Evolutionary conservation across 2,113 vertebrate species (phyloP).

Genomic region (Crypturellus undulatus): DNA sequence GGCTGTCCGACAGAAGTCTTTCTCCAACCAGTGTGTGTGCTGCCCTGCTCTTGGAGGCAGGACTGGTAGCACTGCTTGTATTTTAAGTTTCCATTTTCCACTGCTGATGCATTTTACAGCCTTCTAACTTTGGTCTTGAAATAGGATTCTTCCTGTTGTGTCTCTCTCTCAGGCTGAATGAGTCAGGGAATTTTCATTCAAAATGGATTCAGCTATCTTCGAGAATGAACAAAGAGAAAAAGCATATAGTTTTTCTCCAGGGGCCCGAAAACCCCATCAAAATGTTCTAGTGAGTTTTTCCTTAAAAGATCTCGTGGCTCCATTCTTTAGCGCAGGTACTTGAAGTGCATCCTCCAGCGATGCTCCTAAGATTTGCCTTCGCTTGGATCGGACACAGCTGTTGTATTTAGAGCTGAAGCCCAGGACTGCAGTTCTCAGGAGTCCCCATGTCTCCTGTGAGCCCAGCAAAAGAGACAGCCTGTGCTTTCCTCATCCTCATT

Average conservation of each 20-base stretch:
- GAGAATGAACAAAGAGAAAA: not conserved
- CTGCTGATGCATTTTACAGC: not conserved
- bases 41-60: not conserved
- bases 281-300: not conserved
- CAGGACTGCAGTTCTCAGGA: not conserved
- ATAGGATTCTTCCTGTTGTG: not conserved
- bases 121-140: not conserved
- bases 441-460: accelerated
- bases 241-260: not conserved
- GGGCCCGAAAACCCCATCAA: not conserved
- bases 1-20: not conserved
- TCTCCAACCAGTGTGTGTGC: not conserved
- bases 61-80: not conserved
- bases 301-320: not conserved
- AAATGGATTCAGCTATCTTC: not conserved
- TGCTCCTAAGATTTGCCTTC: not conserved
- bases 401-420: not conserved
- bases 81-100: not conserved
- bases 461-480: not conserved
- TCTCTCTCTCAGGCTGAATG: not conserved
- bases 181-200: not conserved
- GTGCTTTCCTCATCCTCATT: accelerated
- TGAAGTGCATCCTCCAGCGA: not conserved
- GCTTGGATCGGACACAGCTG: not conserved
- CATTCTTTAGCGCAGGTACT: not conserved